Conservation (phyloP, 2,113 vertebrate genomes). For the Cyprinodon brontotheroides region DNA sequence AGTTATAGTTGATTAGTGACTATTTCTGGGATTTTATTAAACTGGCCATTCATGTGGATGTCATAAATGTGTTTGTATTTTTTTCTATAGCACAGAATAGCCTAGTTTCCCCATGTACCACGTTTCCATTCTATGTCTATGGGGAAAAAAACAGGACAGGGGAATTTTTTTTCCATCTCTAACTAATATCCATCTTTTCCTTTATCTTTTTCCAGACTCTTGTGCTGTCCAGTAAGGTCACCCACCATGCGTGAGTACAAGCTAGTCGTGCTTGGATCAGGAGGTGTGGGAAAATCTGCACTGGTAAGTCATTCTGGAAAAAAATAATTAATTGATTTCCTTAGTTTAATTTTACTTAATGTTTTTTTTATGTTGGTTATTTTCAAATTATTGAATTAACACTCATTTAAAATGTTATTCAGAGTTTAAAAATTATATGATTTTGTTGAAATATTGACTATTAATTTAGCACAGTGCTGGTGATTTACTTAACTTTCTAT, state of each 20-base stretch:
- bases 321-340: background rate
- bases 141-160: background rate
- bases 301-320: slow-evolving; percentile 82
- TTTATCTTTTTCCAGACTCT: slow-evolving; percentile 74
- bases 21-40: too few species aligned
- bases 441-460: background rate
- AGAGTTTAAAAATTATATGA: background rate
- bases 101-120: too few species aligned
- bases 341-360: too few species aligned
- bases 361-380: too few species aligned
- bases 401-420: background rate
- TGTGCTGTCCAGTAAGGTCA: slow-evolving; percentile 81
- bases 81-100: too few species aligned
- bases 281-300: slow-evolving; percentile 98
- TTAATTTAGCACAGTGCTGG: background rate
- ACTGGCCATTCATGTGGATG: too few species aligned
- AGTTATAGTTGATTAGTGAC: too few species aligned
- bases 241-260: slow-evolving; percentile 99
- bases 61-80: too few species aligned
- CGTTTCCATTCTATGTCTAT: too few species aligned
- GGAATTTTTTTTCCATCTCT: background rate
- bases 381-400: background rate
- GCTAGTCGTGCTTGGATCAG: slow-evolving; percentile 98
- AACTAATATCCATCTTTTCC: background rate
- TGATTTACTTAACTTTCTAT: background rate